Base-by-base conservation (phyloP, 1,140 invertebrate genomes). In the Magallana ariakensis region DNA sequence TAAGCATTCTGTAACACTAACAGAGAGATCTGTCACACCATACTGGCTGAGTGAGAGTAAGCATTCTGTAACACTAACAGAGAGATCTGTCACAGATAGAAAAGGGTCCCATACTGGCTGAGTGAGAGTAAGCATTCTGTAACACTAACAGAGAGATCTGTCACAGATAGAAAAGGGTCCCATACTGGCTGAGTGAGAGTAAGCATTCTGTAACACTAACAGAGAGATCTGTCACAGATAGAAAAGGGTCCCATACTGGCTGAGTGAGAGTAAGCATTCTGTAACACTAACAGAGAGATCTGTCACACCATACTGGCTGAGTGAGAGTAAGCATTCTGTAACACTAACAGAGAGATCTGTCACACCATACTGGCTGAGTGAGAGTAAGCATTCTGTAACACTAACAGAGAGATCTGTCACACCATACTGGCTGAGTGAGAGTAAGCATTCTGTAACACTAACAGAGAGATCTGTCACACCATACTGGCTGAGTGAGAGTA, bases 191-290 rank as follows among this genome's bases (percentile, higher is more conserved):
- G 22, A 13, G 22, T 75, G 66, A 75, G 15, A 75, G 22, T 75
- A 6, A 75, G 66, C 22, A 75, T 75, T 75, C 33, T 75, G 19
- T 26, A 9, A 3, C 22, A 75, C 10, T 19, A 75, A 13, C 13
- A 75, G 9, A 75, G 33, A 75, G 22, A 22, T 66, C 16, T 70
- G n/a, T n/a, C 66, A 33, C 7, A 46, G 22, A 75, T 75, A 46
- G 33, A 46, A 46, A 46, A n/a, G 33, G 2, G 2, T 2, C 33
- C 33, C 33, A 26, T 33, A 19, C 26, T 75, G 66, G 66, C 26
- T 75, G 22, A 13, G 22, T 75, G 66, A 75, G 15, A 75, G 22
- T 75, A 6, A 75, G 66, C 22, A 75, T 75, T 75, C 33, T 75
- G 19, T 26, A 9, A 3, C 22, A 75, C 10, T 19, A 75, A 13